Base-by-base conservation (phyloP, 2,113 vertebrate species). In the Anolis sagrei region DNA sequence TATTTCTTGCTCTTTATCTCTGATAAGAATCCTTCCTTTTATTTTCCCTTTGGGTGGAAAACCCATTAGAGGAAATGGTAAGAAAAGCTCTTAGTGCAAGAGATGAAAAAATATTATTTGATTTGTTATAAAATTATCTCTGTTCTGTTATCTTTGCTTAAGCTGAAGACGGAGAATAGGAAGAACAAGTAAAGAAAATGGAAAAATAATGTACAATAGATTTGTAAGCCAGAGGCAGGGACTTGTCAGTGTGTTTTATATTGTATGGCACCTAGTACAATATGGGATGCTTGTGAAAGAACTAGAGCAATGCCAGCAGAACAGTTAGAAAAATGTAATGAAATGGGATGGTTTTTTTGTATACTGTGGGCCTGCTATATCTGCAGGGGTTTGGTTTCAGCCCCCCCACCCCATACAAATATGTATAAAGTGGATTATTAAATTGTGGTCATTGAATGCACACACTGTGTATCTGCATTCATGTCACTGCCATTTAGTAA, bases 11-110 rank as follows among this genome's bases (percentile, higher is more conserved):
- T 86, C 82, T 88, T 29, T 72, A 62, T 84, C 85, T 76, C 76
- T 1, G 48, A 81, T 90, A 92, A 90, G 79, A 92, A 93, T 90
- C 64, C 84, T 84, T 90, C 86, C 89, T n/a, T 92, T 92, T 83
- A 88, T 89, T 64, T 88, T 75, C 86, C 86, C 80, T 75, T 80
- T 69, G 73, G 90, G 84, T 70, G 87, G 81, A 90, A 92, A 74
- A 91, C 82, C 39, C 0, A 1, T 81, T 90, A 76, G 29, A 83
- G 83, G 89, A 91, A 89, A 39, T 10, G 58, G 86, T 58, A 85
- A 78, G 85, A 88, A 89, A 90, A 89, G 78, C 84, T 89, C 44
- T 93, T 51, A 73, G 23, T 86, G 87, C 85, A 90, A 89, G 62
- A 88, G 82, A 87, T 66, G 79, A 86, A 18, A 91, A 88, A 84